phyloP scores from a whole-genome alignment of 1,140 invertebrate species.

The Pseudomyrmex dendroicus region DNA sequence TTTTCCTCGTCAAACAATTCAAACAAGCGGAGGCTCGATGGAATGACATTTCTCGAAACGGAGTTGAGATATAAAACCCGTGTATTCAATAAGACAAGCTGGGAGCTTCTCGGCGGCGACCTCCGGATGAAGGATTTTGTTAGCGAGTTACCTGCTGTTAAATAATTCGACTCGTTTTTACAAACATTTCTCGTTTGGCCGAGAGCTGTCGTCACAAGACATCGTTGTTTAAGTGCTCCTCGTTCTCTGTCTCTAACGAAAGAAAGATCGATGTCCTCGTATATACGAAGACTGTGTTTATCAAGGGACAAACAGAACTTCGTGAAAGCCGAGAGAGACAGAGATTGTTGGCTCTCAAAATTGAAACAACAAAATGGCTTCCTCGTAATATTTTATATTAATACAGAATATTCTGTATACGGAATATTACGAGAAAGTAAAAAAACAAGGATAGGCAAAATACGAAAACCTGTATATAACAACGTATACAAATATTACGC shows the following conservation, averaged over 20 bases:
- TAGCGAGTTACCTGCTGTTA: constrained; percentile 28
- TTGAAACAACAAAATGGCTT: not conserved
- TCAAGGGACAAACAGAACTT: not conserved
- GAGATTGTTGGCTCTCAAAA: not conserved
- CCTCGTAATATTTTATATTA: constrained; percentile 4
- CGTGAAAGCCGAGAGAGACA: not conserved
- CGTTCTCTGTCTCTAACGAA: not conserved
- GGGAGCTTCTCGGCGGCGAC: not conserved
- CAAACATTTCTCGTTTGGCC: constrained; percentile 54
- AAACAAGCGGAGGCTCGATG: constrained; percentile 25
- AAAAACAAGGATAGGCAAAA: not conserved
- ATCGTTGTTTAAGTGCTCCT: constrained; percentile 55
- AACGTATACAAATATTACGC: not conserved
- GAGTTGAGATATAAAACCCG: constrained; percentile 45
- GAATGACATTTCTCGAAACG: constrained; percentile 39
- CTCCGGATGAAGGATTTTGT: constrained; percentile 27
- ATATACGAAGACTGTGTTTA: not conserved
- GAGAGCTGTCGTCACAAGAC: constrained; percentile 58
- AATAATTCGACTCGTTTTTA: constrained; percentile 62
- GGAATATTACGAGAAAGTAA: too few relatives aligned
- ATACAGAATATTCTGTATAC: too few relatives aligned
- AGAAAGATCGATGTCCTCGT: constrained; percentile 37
- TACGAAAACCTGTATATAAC: not conserved
- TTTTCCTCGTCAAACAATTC: constrained; percentile 53
- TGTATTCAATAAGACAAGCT: constrained; percentile 42